These are phyloP conservation scores for Campoplex nolae DNA, from an alignment of 2,888 invertebrate species.

Conservation along the genomic window DNA sequence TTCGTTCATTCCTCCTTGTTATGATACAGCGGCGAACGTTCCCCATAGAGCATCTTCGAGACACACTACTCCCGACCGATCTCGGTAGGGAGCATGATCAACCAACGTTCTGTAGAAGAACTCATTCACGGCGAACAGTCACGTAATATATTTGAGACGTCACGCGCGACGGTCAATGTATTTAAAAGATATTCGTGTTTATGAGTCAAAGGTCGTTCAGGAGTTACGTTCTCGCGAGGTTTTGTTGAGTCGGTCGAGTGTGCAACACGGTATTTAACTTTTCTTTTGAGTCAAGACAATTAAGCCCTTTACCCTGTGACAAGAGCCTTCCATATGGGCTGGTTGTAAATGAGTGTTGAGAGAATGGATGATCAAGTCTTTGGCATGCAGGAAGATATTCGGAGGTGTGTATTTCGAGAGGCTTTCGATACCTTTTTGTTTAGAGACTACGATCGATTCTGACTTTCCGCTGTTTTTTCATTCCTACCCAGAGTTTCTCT, in stretches of 20 bases:
- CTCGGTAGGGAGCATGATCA: slow-evolving; percentile 12
- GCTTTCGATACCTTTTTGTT: too few relatives aligned
- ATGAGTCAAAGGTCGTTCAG: not conserved
- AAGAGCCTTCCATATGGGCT: too few relatives aligned
- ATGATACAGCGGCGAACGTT: not conserved
- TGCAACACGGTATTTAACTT: not conserved
- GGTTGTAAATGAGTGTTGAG: too few relatives aligned
- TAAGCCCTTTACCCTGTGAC: too few relatives aligned
- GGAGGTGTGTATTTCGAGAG: too few relatives aligned
- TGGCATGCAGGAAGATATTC: too few relatives aligned
- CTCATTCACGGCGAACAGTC: slow-evolving; percentile 65
- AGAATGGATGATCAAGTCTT: too few relatives aligned
- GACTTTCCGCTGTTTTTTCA: too few relatives aligned
- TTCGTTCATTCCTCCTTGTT: slow-evolving; percentile 19
- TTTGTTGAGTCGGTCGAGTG: too few relatives aligned
- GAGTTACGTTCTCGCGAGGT: not conserved
- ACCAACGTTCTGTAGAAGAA: slow-evolving; percentile 17
- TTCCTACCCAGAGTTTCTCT: too few relatives aligned
- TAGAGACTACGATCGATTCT: too few relatives aligned
- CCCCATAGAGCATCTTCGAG: slow-evolving; percentile 20
- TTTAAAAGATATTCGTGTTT: not conserved
- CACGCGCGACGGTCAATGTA: not conserved
- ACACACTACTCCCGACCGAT: slow-evolving; percentile 4
- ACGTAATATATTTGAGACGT: slow-evolving; percentile 48
- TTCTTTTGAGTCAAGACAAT: too few relatives aligned